Evolutionary conservation across 2,113 vertebrate genomes (phyloP), one percentile per base, ranked within the genome.

Genomic region (Heterocephalus glaber): DNA sequence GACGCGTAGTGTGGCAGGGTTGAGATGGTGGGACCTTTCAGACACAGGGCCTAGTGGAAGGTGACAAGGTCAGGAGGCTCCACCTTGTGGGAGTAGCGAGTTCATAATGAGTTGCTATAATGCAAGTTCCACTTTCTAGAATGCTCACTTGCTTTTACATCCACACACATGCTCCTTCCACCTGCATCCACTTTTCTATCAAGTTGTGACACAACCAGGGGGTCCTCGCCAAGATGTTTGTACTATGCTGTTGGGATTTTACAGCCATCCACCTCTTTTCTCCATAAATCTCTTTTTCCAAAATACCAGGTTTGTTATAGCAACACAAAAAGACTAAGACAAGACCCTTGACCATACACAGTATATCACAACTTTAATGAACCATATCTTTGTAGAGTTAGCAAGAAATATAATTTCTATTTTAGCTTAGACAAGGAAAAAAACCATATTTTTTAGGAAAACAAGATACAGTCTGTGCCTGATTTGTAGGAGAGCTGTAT

Each of bases 361-460:
- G 26, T 85, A 58, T 22, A 65, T 60, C 11, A 49, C 24, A 58
- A 86, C n/a, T 77, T 74, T 14, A 82, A n/a, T 12, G 6, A 94
- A 79, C 7, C 26, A 47, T 56, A 47, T 56, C n/a, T 91, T 56
- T 72, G 16, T 17, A 86, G 19, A 80, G 6, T 87, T 77, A 58
- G 77, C 12, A 90, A 95, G n/a, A 65, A 85, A 8, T 76, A 70
- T 14, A 85, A 82, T 76, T 88, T 13, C n/a, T 33, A 65, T 12
- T 54, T 9, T 10, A 77, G 35, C 60, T 54, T 19, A 85, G 22
- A 94, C 4, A 72, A 84, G 41, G 24, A 52, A 47, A 86, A 85
- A 86, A 76, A 70, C 11, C 0, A 26, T 14, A 49, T 33, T 96
- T 92, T 81, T 90, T 19, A 58, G 79, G 14, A 95, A 89, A 95